phyloP scores from a whole-genome alignment of 2,797 vertebrate genomes.

The Denticeps clupeoides region DNA sequence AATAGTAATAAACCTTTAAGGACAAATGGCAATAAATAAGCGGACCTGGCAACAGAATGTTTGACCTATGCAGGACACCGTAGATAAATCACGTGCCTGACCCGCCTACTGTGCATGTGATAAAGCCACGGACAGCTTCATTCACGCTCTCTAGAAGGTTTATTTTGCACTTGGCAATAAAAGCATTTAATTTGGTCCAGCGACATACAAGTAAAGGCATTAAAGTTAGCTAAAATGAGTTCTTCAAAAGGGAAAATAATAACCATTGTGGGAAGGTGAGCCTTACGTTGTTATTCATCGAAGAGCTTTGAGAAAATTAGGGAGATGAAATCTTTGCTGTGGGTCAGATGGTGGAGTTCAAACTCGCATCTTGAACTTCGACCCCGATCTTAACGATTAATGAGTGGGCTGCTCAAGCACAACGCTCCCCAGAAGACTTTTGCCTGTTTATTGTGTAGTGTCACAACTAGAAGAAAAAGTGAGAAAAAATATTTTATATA shows the following conservation, averaged over 20 bases:
- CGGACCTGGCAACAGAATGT: too few relatives aligned
- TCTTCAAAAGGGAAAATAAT: conserved; percentile 39
- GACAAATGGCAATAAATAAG: too few relatives aligned
- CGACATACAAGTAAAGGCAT: too few relatives aligned
- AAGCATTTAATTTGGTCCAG: neutral
- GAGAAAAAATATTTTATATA: too few relatives aligned
- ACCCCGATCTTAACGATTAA: neutral
- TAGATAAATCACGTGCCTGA: neutral
- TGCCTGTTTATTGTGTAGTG: conserved; percentile 5
- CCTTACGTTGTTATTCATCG: neutral
- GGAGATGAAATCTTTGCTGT: too few relatives aligned
- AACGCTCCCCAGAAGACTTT: neutral
- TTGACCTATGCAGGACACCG: conserved; percentile 1
- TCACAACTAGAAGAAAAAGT: too few relatives aligned
- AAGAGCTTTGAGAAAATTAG: too few relatives aligned
- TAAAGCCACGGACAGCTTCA: too few relatives aligned
- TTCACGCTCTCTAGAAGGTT: too few relatives aligned
- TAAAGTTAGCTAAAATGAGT: conserved; percentile 43
- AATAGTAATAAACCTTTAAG: too few relatives aligned
- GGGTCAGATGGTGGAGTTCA: neutral
- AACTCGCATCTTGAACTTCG: conserved; percentile 1
- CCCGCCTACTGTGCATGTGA: neutral
- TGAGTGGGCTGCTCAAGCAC: neutral
- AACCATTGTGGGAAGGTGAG: conserved; percentile 64
- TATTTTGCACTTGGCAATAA: neutral